Base-by-base conservation (phyloP, 1,140 invertebrate species). In the Lordiphosa stackelbergi region DNA sequence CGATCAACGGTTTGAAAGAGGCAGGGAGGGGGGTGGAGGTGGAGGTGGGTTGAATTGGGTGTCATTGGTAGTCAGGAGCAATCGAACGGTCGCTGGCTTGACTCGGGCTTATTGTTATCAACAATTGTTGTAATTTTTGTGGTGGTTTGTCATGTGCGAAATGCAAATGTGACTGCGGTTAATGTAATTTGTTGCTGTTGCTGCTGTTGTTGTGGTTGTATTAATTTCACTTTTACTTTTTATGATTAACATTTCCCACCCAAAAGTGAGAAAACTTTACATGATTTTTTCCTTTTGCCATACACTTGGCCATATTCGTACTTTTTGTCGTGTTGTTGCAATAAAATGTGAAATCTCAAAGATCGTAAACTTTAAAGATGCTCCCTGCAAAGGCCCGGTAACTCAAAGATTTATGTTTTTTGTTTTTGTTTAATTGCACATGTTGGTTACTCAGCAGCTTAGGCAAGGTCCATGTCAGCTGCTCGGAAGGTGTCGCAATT, bases 211-310 rank as follows among this genome's bases (percentile, higher is more conserved):
- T 58, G 38, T 35, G 56, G 37, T 49, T 51, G 72, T 75, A 81
- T 81, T 78, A 78, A 81, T 83, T 81, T 83, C 69, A 81, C 77
- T 81, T 81, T 81, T 81, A 81, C 77, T 81, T 81, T 78, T 81
- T 69, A 59, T 72, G 77, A 77, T 81, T 77, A 77, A 81, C 77
- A 83, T 75, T 81, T 81, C 77, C 77, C 77, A 81, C 77, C 77
- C 77, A 77, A 81, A 83, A 73, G 53, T 61, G 75, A 81, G 71
- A 75, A 31, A 79, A 75, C 66, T 63, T 60, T 68, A 81, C 75
- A 79, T 81, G 75, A 71, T 58, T 58, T 64, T 69, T 63, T 55
- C 43, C 24, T 36, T 53, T 13, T 48, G 28, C 48, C 36, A 19
- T 37, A 36, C 53, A 63, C 52, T 55, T 68, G 58, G 52, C 49